These are phyloP conservation scores for Myotis planiceps DNA, from an alignment of 2,797 vertebrate genomes.

Conservation along the genomic window DNA sequence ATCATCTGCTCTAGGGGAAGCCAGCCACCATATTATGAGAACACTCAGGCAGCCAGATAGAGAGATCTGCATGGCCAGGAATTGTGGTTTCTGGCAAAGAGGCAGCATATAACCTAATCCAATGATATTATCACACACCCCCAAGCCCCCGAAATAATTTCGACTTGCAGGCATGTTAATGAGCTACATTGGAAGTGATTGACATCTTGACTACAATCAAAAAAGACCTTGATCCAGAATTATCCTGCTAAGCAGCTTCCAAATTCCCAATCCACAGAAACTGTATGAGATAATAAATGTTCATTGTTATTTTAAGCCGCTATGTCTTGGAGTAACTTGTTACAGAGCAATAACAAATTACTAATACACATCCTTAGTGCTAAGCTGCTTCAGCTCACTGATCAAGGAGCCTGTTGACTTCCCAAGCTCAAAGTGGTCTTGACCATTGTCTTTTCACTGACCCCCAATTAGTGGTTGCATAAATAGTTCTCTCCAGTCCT, in stretches of 20 bases:
- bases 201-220: not conserved
- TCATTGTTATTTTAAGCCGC: not conserved
- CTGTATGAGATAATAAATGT: not conserved
- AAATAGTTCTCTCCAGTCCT: not conserved
- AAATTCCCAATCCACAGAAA: not conserved
- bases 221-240: not conserved
- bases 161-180: not conserved
- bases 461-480: not conserved
- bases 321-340: not conserved
- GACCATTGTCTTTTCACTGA: not conserved
- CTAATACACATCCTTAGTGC: not conserved
- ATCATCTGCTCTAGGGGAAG: not conserved
- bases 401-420: not conserved
- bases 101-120: too few species aligned
- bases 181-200: not conserved
- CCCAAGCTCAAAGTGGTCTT: not conserved
- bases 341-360: not conserved
- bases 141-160: too few species aligned
- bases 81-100: not conserved
- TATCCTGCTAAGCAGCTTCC: conserved; percentile 3
- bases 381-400: not conserved
- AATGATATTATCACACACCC: too few species aligned
- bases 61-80: not conserved
- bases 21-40: not conserved
- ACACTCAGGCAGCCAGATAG: not conserved